phyloP scores from a whole-genome alignment of 2,888 invertebrate species.

The Biston betularia region DNA sequence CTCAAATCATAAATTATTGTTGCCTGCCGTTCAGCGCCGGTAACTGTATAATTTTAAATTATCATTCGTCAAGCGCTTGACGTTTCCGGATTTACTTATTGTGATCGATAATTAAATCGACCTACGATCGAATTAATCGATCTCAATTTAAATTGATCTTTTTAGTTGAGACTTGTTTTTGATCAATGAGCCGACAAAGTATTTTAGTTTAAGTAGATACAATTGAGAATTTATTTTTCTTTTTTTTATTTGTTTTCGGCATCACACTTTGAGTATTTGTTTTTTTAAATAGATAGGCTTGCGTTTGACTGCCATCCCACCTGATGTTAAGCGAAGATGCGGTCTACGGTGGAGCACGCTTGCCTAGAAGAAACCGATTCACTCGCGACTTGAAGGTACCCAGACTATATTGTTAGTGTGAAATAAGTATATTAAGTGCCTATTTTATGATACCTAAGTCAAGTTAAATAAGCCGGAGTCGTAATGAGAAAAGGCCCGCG shows the following conservation, averaged over 20 bases:
- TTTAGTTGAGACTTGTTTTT: neutral
- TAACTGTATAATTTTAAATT: conserved; percentile 44
- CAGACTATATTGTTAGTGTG: too few relatives aligned
- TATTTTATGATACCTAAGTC: too few relatives aligned
- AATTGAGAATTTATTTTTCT: neutral
- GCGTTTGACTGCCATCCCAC: too few relatives aligned
- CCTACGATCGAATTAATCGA: conserved; percentile 43
- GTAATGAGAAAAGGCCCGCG: too few relatives aligned
- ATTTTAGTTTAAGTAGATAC: neutral
- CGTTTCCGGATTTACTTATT: conserved; percentile 56
- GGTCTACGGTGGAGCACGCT: too few relatives aligned
- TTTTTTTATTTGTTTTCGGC: neutral
- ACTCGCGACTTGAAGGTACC: too few relatives aligned
- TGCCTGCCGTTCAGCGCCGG: neutral
- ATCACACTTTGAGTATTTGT: neutral
- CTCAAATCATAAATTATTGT: neutral
- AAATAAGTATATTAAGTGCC: too few relatives aligned
- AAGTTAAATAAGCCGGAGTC: too few relatives aligned
- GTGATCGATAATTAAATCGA: conserved; percentile 41
- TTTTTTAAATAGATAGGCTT: too few relatives aligned
- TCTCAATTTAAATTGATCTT: conserved; percentile 11
- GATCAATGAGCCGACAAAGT: neutral
- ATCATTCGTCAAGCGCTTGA: conserved; percentile 50
- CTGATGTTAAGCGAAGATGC: too few relatives aligned
- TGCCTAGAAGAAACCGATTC: too few relatives aligned